Conservation (phyloP, 2,113 vertebrate genomes). For the Monopterus albus region DNA sequence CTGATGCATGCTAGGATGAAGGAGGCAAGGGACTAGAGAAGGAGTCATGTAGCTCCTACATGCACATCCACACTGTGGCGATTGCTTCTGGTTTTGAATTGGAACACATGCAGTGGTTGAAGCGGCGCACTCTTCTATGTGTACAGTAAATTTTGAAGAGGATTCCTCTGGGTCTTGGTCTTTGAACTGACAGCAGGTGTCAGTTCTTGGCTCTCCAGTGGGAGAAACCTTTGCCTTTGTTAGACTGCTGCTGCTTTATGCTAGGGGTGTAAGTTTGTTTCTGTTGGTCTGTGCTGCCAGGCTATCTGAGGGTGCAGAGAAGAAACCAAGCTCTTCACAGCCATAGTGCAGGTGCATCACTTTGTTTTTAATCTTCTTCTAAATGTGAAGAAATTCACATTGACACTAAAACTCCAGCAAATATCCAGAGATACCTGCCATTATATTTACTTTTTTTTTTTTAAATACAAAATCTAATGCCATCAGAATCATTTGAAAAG, state of each 20-base stretch:
- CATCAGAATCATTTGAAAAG: background rate
- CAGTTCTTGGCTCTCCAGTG: background rate
- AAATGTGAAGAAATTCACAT: background rate
- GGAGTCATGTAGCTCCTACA: background rate
- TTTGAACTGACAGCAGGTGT: constrained; percentile 34
- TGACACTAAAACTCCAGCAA: background rate
- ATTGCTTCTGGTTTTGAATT: constrained; percentile 39
- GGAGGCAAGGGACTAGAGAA: background rate
- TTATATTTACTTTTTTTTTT: too few species aligned
- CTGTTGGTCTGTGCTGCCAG: background rate
- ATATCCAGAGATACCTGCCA: background rate
- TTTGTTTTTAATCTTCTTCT: background rate
- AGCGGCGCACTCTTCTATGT: background rate
- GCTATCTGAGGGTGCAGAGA: background rate
- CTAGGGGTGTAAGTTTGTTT: background rate
- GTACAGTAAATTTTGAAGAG: constrained; percentile 5
- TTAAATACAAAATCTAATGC: background rate
- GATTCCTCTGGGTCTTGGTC: constrained; percentile 3
- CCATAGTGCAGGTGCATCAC: background rate
- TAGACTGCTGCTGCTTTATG: background rate
- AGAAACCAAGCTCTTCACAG: background rate
- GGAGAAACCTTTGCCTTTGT: constrained; percentile 15
- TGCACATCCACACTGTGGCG: constrained; percentile 9
- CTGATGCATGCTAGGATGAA: constrained; percentile 17
- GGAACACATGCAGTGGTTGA: constrained; percentile 29